Conservation (phyloP, 2,113 vertebrate species). For the Orycteropus afer region DNA sequence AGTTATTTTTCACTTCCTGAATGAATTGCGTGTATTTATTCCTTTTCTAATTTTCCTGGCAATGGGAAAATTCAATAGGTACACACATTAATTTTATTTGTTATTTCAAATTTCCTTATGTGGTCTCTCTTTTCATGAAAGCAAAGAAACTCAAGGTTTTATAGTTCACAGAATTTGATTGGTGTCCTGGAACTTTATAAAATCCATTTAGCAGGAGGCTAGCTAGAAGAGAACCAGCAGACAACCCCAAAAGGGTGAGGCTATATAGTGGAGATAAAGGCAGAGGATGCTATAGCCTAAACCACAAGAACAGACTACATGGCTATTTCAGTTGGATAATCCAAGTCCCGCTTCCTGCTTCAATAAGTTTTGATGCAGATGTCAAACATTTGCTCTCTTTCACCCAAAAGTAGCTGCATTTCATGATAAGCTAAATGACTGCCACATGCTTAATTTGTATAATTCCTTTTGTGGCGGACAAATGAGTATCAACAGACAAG, state of each 20-base stretch:
- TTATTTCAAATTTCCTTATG: background rate
- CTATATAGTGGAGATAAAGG: background rate
- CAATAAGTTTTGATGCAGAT: background rate
- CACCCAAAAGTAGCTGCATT: background rate
- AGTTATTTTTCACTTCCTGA: background rate
- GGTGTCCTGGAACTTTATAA: background rate
- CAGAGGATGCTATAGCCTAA: background rate
- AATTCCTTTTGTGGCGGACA: slow-evolving; percentile 23
- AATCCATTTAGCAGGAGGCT: background rate
- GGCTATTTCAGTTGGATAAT: background rate
- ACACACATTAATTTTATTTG: background rate
- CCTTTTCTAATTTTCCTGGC: background rate
- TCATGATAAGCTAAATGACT: background rate
- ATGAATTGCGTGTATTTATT: background rate
- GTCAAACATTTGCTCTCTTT: slow-evolving; percentile 25
- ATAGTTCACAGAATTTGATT: slow-evolving; percentile 10
- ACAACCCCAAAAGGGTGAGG: background rate
- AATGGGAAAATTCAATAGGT: background rate
- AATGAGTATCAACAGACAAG: background rate
- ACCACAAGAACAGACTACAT: background rate
- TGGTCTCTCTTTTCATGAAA: background rate
- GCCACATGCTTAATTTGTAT: background rate
- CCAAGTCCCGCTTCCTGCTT: background rate
- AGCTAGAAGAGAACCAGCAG: background rate
- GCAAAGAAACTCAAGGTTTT: background rate